These are phyloP conservation scores for Apis dorsata DNA, from an alignment of 1,140 invertebrate genomes.

Conservation along the genomic window DNA sequence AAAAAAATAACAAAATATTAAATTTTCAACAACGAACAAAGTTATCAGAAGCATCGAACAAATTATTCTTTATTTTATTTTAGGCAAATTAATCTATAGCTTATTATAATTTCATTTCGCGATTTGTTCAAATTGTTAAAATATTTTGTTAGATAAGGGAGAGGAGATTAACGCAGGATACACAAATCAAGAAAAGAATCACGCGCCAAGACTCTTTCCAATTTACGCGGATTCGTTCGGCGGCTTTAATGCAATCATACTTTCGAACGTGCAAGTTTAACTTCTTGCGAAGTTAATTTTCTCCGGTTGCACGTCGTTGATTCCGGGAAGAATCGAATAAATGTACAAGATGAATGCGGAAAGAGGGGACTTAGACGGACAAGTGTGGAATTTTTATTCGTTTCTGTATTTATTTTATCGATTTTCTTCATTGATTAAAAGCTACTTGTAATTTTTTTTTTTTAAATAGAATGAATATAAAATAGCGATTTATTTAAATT, in stretches of 20 bases:
- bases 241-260: conserved; percentile 29
- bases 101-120: neutral
- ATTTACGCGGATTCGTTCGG: conserved; percentile 26
- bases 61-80: neutral
- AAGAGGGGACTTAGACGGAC: neutral
- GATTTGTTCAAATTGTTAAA: neutral
- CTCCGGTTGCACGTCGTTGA: neutral
- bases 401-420: conserved; percentile 5
- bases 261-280: conserved; percentile 18
- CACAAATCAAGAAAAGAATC: conserved; percentile 26
- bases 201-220: neutral
- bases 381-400: neutral
- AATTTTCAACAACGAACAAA: neutral
- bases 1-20: no score
- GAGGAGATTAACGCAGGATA: neutral
- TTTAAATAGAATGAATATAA: neutral
- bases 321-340: neutral
- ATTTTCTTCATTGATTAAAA: neutral
- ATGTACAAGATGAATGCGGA: neutral
- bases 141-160: neutral
- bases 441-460: neutral
- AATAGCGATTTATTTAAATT: no score
- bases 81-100: neutral
- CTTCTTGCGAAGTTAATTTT: conserved; percentile 32
- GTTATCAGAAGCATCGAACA: neutral